Base-by-base conservation (phyloP, 1,140 invertebrate species). In the Brachystomella parvula region DNA sequence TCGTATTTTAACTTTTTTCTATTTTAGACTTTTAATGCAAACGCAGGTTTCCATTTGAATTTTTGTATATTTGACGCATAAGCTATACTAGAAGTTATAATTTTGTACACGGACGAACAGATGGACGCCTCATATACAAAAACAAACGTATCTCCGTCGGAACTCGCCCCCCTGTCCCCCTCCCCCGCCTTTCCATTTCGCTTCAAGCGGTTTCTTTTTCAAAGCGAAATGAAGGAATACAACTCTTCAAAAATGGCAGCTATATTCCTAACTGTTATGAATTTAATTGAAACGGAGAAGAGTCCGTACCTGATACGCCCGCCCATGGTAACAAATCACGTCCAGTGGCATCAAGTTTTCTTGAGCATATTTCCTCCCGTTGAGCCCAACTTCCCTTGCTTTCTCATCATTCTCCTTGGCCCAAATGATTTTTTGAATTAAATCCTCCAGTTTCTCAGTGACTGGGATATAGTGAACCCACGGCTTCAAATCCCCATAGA, bases 281-380 rank as follows among this genome's bases (percentile, higher is more conserved):
- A 39, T 39, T 39, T 39, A 9, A 19, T 39, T 39, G 35, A 39
- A n/a, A n/a, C n/a, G n/a, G n/a, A 9, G n/a, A 12, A 44, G 17
- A 26, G 58, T 60, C 63, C 76, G 78, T 77, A 89, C 87, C 73
- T 87, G 79, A 72, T 96, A 86, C 56, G 95, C 79, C 65, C 84
- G 77, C 33, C 85, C 84, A 81, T 96, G 87, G 78, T 97, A 98
- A 76, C 94, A 97, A 76, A 92, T 86, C 47, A 97, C 84, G 78
- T 96, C 80, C 66, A 86, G 83, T 9, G 94, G 91, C 75, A 94
- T 78, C 60, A 97, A 81, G 80, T 94, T 82, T 56, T 89, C 80
- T 73, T 86, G 83, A 17, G 85, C 86, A 84, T 88, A 95, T 69
- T 85, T 76, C 70, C 84, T 83, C 31, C 85, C 90, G 77, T 86